These are phyloP conservation scores for Callospermophilus lateralis DNA, from an alignment of 2,113 vertebrate genomes.

Conservation along the genomic window DNA sequence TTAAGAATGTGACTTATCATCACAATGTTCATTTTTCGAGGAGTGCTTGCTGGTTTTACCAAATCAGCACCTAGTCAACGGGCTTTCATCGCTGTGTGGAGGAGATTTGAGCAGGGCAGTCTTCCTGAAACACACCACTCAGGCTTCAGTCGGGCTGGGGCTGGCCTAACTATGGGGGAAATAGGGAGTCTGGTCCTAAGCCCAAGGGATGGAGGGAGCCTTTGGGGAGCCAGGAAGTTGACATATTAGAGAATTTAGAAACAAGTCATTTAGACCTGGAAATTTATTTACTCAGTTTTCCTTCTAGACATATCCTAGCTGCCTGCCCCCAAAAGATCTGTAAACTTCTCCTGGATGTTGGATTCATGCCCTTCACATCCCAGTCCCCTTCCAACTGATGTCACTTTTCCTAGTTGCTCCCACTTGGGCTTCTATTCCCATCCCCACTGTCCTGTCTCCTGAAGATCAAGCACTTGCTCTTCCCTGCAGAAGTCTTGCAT, in stretches of 20 bases:
- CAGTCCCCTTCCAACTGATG: not conserved
- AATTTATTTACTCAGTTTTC: not conserved
- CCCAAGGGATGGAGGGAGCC: not conserved
- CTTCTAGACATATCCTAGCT: not conserved
- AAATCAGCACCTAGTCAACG: not conserved
- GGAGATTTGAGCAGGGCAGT: too few relatives aligned
- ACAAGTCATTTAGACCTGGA: not conserved
- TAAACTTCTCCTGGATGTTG: not conserved
- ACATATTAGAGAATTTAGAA: not conserved
- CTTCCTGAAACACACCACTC: not conserved
- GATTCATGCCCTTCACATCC: not conserved
- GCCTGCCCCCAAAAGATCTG: not conserved
- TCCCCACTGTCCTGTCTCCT: too few relatives aligned
- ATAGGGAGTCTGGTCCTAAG: not conserved
- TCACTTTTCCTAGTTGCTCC: not conserved
- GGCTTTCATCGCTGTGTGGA: not conserved
- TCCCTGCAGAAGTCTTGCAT: not conserved
- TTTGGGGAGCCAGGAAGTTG: not conserved
- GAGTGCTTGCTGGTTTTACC: not conserved
- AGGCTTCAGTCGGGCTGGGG: not conserved
- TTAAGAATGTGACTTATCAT: constrained; percentile 27
- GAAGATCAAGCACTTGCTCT: not conserved
- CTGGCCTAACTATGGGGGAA: rapidly evolving
- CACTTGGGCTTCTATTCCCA: too few relatives aligned
- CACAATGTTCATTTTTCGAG: not conserved